phyloP scores from a whole-genome alignment of 1,140 invertebrate genomes.

The Chironomus tepperi region DNA sequence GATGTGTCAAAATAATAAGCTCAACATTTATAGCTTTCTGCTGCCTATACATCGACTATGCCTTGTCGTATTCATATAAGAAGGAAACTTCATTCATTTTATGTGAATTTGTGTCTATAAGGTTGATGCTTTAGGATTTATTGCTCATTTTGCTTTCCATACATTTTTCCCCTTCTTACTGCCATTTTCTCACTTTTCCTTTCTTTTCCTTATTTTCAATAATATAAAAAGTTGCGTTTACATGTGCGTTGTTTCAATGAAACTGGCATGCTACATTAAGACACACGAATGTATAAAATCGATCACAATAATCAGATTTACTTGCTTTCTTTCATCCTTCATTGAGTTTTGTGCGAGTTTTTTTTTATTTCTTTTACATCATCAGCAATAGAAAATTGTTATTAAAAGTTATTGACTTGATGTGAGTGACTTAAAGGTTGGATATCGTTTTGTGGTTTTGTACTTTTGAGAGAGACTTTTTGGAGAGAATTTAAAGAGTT shows the following conservation, averaged over 20 bases:
- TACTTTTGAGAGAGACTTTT: too few species aligned
- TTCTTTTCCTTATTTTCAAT: background rate
- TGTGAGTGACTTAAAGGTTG: too few species aligned
- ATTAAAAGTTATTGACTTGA: too few species aligned
- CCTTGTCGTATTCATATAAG: background rate
- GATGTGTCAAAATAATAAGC: conserved; percentile 21
- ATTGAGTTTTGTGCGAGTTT: too few species aligned
- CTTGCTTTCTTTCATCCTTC: too few species aligned
- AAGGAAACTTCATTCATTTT: conserved; percentile 4
- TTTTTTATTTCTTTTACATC: too few species aligned
- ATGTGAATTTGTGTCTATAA: conserved; percentile 5
- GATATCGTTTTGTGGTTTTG: too few species aligned
- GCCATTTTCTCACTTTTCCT: background rate
- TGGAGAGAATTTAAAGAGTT: too few species aligned
- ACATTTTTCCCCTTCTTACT: background rate
- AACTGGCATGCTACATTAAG: background rate
- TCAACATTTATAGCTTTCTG: background rate
- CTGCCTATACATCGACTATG: background rate
- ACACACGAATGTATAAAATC: background rate
- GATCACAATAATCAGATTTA: background rate
- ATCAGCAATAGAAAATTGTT: too few species aligned
- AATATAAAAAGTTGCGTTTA: background rate
- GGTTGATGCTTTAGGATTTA: background rate
- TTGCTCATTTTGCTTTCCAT: background rate
- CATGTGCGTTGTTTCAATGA: background rate